Conservation (phyloP, 2,888 invertebrate genomes). For the Lithophane ornitopus region DNA sequence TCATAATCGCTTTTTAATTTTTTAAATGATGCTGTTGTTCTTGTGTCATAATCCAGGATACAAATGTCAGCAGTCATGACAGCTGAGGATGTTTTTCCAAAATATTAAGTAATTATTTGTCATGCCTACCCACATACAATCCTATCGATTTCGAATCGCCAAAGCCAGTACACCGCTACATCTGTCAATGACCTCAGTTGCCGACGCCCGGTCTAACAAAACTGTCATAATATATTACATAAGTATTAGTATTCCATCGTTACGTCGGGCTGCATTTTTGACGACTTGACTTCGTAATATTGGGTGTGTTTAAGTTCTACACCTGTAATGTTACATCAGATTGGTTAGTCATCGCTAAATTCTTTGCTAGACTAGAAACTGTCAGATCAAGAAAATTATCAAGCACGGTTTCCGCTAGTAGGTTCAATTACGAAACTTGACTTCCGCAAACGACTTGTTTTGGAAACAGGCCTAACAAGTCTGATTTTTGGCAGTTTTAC, state of each 20-base stretch:
- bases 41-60: not conserved
- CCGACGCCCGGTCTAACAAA: constrained; percentile 39
- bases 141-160: not conserved
- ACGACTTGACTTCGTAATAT: constrained; percentile 8
- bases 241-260: constrained; percentile 41
- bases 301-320: constrained; percentile 6
- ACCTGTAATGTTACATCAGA: constrained; percentile 36
- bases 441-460: constrained; percentile 41
- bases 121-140: not conserved
- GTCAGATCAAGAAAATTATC: constrained; percentile 15
- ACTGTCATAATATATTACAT: constrained; percentile 57
- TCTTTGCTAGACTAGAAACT: constrained; percentile 17
- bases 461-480: not conserved
- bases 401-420: constrained; percentile 4
- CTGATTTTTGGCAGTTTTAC: constrained; percentile 3
- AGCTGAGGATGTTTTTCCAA: not conserved
- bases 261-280: constrained; percentile 47
- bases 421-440: constrained; percentile 38
- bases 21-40: not conserved
- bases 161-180: not conserved
- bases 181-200: constrained; percentile 54
- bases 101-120: not conserved
- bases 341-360: constrained; percentile 44
- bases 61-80: not conserved
- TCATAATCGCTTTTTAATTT: not conserved